Base-by-base conservation (phyloP, 2,113 vertebrate species). In the Fukomys damarensis region DNA sequence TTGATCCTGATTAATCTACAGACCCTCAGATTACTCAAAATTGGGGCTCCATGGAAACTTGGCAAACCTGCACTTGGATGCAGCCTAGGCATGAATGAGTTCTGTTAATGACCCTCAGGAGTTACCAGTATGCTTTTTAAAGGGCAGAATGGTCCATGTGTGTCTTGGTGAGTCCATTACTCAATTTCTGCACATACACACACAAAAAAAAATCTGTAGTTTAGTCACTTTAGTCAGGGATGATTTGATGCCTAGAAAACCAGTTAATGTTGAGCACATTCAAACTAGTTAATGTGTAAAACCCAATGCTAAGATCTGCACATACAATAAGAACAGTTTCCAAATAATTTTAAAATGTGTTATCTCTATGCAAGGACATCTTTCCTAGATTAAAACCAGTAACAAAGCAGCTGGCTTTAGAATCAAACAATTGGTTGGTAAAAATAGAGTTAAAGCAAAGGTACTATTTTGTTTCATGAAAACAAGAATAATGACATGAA, bases 1-100 rank as follows among this genome's bases (percentile, higher is more conserved):
- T 96, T 93, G 95, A 93, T 94, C 56, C 66, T 91, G 86, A 96
- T 91, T 97, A 96, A 97, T 89, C 70, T 86, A 65, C 46, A 70
- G 91, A 59, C 43, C 32, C 58, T 89, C 74, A 66, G 41, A 74
- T 74, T 96, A 93, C 86, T 96, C 80, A 88, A 93, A 96, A 93
- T 68, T 52, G 41, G 74, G 41, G n/a, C 86, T 91, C 68, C 77
- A 7, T 58, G 3, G 68, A 94, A 93, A 32, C 74, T 49, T 41
- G 9, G 32, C 43, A 87, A 95, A 52, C 10, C 11, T 81, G 54
- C 43, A 89, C 32, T 83, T 82, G 96, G 85, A 89, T 28, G 63
- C 3, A 89, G 30, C 24, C 20, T 35, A 63, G 12, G 3, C 49
- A 84, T 76, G 61, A 95, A 89, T 91, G 8, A 52, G 30, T 56